These are phyloP conservation scores for Gryllus longicercus DNA, from an alignment of 2,888 invertebrate genomes.

Conservation along the genomic window DNA sequence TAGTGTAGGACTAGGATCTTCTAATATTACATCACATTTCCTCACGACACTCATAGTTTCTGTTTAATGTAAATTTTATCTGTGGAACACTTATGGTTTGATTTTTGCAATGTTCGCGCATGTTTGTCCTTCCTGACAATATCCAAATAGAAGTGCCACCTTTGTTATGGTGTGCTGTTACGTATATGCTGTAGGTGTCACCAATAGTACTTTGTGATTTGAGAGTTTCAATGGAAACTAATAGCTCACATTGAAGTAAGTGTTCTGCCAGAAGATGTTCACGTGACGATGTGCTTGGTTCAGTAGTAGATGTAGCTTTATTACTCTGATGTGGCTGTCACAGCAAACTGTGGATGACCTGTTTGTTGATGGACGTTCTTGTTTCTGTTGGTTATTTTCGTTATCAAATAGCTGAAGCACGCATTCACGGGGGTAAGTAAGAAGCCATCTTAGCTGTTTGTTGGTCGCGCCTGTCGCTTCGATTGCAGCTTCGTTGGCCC, in stretches of 20 bases:
- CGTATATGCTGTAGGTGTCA: background rate
- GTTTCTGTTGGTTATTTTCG: background rate
- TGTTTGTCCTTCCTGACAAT: background rate
- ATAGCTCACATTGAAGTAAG: background rate
- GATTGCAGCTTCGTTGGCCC: background rate
- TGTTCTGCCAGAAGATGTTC: background rate
- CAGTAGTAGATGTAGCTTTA: background rate
- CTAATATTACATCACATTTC: too few species aligned
- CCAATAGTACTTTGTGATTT: background rate
- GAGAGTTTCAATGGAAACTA: background rate
- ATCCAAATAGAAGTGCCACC: background rate
- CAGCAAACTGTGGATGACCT: constrained; percentile 17
- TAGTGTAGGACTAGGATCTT: too few species aligned
- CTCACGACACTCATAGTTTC: too few species aligned
- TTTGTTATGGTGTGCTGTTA: background rate
- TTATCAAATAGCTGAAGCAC: constrained; percentile 17
- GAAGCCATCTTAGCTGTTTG: background rate
- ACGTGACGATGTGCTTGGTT: background rate
- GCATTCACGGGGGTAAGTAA: background rate
- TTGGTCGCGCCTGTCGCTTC: background rate
- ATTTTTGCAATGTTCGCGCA: background rate
- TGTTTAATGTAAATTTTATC: too few species aligned
- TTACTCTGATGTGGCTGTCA: constrained; percentile 3
- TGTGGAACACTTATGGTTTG: background rate
- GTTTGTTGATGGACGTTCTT: background rate